Evolutionary conservation across 2,113 vertebrate genomes (phyloP).

Genomic region (Malurus melanocephalus): DNA sequence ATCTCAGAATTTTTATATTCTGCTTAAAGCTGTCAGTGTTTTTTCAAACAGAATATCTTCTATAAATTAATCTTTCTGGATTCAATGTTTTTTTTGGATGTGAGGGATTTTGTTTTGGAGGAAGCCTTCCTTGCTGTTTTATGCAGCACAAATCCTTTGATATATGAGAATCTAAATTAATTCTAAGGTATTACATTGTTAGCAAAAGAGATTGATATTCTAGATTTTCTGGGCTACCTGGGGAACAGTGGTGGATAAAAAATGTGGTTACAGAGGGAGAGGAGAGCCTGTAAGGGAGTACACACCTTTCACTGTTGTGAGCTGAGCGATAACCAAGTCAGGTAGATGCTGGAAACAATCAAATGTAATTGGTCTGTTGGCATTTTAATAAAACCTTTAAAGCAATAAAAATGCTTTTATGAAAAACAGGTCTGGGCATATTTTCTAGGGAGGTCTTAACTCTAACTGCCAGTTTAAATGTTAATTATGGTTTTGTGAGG

Average conservation of each 20-base stretch:
- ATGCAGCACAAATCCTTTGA: background rate
- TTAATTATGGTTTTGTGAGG: constrained; percentile 9
- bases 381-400: constrained; percentile 53
- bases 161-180: background rate
- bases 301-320: background rate
- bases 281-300: background rate
- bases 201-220: background rate
- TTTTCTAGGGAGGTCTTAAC: background rate
- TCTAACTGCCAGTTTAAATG: constrained; percentile 6
- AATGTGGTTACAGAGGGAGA: background rate
- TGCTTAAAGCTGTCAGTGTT: background rate
- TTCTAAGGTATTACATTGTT: background rate
- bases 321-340: constrained; percentile 1
- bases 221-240: background rate
- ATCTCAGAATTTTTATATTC: background rate
- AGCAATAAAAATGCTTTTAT: constrained; percentile 58
- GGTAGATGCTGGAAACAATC: constrained; percentile 38
- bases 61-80: background rate
- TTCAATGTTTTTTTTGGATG: background rate
- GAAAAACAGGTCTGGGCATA: constrained; percentile 34
- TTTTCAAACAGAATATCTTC: background rate
- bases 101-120: background rate
- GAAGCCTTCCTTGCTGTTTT: background rate
- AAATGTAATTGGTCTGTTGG: constrained; percentile 25
- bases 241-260: background rate